Evolutionary conservation across 2,888 invertebrate species (phyloP).

Genomic region (Anoncus sp.): DNA sequence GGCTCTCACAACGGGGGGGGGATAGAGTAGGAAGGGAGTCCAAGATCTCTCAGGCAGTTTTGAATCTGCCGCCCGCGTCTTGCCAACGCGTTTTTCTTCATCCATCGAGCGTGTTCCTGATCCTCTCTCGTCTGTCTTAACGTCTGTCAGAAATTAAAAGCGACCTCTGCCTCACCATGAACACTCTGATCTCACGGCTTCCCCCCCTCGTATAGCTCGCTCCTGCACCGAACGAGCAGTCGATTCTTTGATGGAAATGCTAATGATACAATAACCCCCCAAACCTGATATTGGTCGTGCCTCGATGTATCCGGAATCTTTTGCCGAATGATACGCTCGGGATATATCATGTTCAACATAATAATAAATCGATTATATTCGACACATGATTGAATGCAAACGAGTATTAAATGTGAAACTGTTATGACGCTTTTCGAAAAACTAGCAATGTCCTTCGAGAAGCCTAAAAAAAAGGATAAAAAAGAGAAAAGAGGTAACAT

Average conservation of each 20-base stretch:
- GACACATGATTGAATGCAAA: no score
- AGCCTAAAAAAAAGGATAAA: neutral
- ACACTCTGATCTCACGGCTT: slow-evolving; percentile 34
- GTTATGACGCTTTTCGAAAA: neutral
- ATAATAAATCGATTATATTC: no score
- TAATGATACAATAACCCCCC: slow-evolving; percentile 40
- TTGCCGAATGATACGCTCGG: neutral
- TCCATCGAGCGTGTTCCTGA: slow-evolving; percentile 71
- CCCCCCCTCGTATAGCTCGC: neutral
- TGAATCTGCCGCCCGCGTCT: slow-evolving; percentile 69
- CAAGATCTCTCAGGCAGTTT: slow-evolving; percentile 36
- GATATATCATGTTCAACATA: neutral
- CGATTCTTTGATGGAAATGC: slow-evolving; percentile 53
- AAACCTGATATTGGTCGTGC: no score
- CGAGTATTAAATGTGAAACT: neutral
- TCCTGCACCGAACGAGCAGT: slow-evolving; percentile 5
- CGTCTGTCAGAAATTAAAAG: slow-evolving; percentile 79
- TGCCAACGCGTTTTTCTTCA: slow-evolving; percentile 38
- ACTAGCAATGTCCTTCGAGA: no score
- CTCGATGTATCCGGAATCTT: no score
- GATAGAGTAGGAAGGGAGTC: no score
- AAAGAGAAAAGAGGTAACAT: neutral
- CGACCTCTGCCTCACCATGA: slow-evolving; percentile 40
- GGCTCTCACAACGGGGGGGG: slow-evolving; percentile 76
- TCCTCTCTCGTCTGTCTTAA: slow-evolving; percentile 76